Percentiles rank a stretch among this genome's conserved stretches.
Evolutionary conservation across 2,797 vertebrate genomes (phyloP).

Genomic region (Poecilia picta): DNA sequence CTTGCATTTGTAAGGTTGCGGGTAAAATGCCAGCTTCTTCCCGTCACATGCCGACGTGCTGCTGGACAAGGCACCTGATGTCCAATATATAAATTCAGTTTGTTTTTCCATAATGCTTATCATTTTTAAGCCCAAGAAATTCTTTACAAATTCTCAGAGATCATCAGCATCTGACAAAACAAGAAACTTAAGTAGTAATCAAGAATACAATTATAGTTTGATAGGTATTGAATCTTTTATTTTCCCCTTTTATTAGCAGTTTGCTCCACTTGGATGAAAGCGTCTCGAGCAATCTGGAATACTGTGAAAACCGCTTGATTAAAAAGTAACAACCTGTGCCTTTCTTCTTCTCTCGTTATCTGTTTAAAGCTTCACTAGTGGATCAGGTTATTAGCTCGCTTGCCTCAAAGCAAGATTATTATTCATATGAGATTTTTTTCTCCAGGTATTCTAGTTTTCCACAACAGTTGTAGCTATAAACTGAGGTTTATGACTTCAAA

Average conservation of each 20-base stretch:
- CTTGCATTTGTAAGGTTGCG: not conserved
- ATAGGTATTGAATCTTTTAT: not conserved
- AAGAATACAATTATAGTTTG: not conserved
- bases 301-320: not conserved
- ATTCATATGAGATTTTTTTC: slow-evolving; percentile 1
- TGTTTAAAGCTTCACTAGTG: not conserved
- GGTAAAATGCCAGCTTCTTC: not conserved
- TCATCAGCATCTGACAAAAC: not conserved
- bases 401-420: not conserved
- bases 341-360: not conserved
- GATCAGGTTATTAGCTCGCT: not conserved
- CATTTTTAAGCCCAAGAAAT: slow-evolving; percentile 4
- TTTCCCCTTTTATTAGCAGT: not conserved
- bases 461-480: not conserved
- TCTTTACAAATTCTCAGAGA: not conserved
- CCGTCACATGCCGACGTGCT: not conserved
- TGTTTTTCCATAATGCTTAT: slow-evolving; percentile 36
- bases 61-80: not conserved
- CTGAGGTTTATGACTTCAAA: not conserved
- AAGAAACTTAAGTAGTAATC: not conserved
- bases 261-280: not conserved
- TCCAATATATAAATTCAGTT: not conserved
- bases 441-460: not conserved
- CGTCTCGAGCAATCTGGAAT: not conserved
- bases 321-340: not conserved